Base-by-base conservation (phyloP, 2,888 invertebrate species). In the Pherbina coryleti region DNA sequence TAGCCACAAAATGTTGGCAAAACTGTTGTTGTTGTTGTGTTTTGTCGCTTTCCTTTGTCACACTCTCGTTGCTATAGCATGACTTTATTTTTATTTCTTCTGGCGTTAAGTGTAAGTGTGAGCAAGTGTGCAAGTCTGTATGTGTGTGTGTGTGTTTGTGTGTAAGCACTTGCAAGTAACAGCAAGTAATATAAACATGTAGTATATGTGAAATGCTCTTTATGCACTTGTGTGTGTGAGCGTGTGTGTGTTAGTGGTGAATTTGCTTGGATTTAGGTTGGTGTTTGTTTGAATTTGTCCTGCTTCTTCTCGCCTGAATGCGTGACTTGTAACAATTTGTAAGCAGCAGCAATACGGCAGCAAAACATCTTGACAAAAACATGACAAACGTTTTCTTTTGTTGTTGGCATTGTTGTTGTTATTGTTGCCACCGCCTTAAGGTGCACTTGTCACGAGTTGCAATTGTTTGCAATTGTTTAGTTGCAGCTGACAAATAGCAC, bases 321-420 rank as follows among this genome's bases (percentile, higher is more conserved):
- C 74, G 66, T 74, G 74, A 66, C 74, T 74, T 64, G 37, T 49
- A 74, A 66, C 66, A 74, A 74, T 74, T 74, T 74, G 53, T 74
- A 19, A 53, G 60, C 60, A 28, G 44, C 44, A 44, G 57, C 19
- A 22, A 62, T 28, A 22, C 74, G 64, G 74, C 28, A 37, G 74
- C 28, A 37, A 64, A 64, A 64, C 22, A 22, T 66, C 53, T 14
- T 31, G 51, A 49, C 31, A 44, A 64, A 31, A 74, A 74, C 74
- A 74, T 66, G 74, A 74, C 66, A 74, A 74, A 74, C 51, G 64
- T 64, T 66, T 53, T 64, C 51, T 57, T n/a, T 25, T 71, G 19
- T 28, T 31, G 19, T 55, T 71, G 25, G 2, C 34, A 57, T 28
- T 55, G 55, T 53, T 53, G 53, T 25, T 70, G n/a, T 28, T 28